Evolutionary conservation across 2,797 vertebrate genomes (phyloP).

Genomic region (Mastacembelus armatus): DNA sequence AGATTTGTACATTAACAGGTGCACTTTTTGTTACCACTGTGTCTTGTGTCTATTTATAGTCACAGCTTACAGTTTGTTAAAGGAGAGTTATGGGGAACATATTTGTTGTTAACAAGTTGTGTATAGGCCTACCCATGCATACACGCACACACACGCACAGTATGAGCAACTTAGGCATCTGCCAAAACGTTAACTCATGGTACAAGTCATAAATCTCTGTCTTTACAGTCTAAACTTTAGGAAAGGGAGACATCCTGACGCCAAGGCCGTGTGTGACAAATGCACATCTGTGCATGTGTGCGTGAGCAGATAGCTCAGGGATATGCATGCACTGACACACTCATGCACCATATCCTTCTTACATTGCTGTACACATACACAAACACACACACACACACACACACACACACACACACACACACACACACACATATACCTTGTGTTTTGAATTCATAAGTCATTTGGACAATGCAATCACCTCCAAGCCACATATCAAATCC

Average conservation of each 20-base stretch:
- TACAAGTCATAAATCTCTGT: constrained; percentile 77
- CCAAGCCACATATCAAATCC: constrained; percentile 3
- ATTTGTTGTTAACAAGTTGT: constrained; percentile 61
- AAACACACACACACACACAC: not conserved
- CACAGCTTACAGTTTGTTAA: constrained; percentile 25
- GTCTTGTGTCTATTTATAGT: constrained; percentile 8
- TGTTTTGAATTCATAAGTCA: constrained; percentile 1
- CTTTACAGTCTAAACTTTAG: constrained; percentile 74
- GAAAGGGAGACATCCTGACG: constrained; percentile 81
- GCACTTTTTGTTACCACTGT: not conserved
- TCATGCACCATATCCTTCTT: constrained; percentile 13
- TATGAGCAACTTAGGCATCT: constrained; percentile 62
- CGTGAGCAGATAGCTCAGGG: not conserved
- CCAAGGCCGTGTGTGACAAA: constrained; percentile 69
- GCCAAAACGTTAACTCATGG: constrained; percentile 76
- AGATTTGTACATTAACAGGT: too few relatives aligned
- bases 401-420: not conserved
- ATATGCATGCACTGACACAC: constrained; percentile 54
- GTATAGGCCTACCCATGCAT: constrained; percentile 26
- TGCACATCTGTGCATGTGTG: constrained; percentile 42
- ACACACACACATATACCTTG: not conserved
- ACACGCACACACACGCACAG: constrained; percentile 23
- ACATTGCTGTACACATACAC: constrained; percentile 5
- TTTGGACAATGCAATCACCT: constrained; percentile 27
- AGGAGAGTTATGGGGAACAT: constrained; percentile 39